These are phyloP conservation scores for Gymnocephalus cernua DNA, from an alignment of 2,113 vertebrate species.

Conservation along the genomic window DNA sequence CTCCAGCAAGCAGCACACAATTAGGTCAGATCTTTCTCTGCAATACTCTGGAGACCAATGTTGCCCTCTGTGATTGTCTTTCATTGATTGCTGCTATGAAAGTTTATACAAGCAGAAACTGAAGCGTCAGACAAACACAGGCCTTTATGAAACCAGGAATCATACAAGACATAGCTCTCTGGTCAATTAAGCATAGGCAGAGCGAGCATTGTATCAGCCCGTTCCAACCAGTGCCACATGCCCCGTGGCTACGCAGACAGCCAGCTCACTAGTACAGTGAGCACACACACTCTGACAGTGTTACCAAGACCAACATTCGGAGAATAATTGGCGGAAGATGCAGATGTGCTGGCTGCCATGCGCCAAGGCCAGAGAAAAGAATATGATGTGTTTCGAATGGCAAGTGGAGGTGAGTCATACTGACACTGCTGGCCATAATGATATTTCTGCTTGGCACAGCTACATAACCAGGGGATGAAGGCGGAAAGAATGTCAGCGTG, in stretches of 20 bases:
- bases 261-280: conserved; percentile 32
- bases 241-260: conserved; percentile 63
- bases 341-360: conserved; percentile 70
- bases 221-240: conserved; percentile 42
- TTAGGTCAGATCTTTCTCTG: conserved; percentile 28
- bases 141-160: conserved; percentile 43
- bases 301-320: conserved; percentile 50
- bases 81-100: conserved; percentile 47
- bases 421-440: conserved; percentile 66
- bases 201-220: conserved; percentile 30
- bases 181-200: conserved; percentile 64
- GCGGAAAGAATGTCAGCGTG: conserved; percentile 52
- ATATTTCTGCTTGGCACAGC: conserved; percentile 69
- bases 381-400: conserved; percentile 72
- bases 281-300: conserved; percentile 22
- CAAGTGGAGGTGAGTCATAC: conserved; percentile 80
- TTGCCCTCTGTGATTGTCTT: conserved; percentile 47
- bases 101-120: conserved; percentile 24
- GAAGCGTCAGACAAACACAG: conserved; percentile 28
- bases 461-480: conserved; percentile 48
- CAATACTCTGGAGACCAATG: conserved; percentile 22
- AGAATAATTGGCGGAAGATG: conserved; percentile 79
- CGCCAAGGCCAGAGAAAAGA: conserved; percentile 54
- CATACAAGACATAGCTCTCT: conserved; percentile 37
- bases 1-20: conserved; percentile 5